Evolutionary conservation across 2,888 invertebrate species (phyloP).

Genomic region (Nephrotoma appendiculata): DNA sequence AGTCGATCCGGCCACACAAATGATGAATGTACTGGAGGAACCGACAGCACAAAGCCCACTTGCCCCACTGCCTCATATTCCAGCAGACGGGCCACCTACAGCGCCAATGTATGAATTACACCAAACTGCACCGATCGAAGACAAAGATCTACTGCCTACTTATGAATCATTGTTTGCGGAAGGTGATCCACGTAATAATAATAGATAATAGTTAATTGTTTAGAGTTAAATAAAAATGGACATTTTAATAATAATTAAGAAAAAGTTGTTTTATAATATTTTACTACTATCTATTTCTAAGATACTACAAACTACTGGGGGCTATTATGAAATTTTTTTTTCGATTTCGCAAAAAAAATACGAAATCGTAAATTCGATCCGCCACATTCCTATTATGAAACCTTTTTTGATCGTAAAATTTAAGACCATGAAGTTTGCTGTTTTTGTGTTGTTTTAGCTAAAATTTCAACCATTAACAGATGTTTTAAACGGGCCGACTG

Average conservation of each 20-base stretch:
- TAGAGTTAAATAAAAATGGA: background rate
- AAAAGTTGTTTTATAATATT: background rate
- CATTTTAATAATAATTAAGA: background rate
- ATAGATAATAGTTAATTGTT: background rate
- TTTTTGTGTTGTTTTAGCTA: too few species aligned
- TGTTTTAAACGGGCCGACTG: too few species aligned
- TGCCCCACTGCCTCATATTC: background rate
- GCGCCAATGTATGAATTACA: background rate
- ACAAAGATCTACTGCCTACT: constrained; percentile 1
- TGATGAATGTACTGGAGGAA: background rate
- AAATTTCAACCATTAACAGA: too few species aligned
- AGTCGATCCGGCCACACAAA: background rate
- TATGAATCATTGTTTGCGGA: background rate
- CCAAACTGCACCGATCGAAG: background rate
- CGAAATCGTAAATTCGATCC: too few species aligned
- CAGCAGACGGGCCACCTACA: background rate
- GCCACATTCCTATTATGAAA: too few species aligned
- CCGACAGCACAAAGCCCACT: background rate
- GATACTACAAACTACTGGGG: background rate
- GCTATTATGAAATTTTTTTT: too few species aligned
- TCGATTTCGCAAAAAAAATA: too few species aligned
- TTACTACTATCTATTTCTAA: background rate
- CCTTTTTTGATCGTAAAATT: too few species aligned
- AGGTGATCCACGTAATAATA: background rate
- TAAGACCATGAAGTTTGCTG: too few species aligned